A percentile compares a stretch with the other conserved stretches of the same genome.
phyloP scores from a whole-genome alignment of 2,113 vertebrate species.

The Haemorhous mexicanus region DNA sequence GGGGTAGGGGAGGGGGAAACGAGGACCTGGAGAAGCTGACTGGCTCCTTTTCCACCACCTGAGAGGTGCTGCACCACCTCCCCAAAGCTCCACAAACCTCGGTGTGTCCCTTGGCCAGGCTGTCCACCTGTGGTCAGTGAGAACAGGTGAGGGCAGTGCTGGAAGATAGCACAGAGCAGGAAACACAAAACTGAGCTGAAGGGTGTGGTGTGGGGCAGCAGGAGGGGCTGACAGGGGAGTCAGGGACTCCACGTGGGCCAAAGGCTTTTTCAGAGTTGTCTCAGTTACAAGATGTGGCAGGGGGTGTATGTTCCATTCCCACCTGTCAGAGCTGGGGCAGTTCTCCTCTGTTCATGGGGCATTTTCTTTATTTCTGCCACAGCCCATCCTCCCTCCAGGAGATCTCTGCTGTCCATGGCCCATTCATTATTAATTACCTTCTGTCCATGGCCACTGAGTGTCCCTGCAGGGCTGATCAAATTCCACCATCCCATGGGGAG shows the following conservation, averaged over 20 bases:
- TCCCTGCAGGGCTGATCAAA: no score
- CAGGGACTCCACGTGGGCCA: accelerated
- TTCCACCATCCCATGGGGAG: no score
- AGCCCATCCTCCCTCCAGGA: no score
- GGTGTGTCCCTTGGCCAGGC: no score
- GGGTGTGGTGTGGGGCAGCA: neutral
- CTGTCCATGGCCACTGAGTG: no score
- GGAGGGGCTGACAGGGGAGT: neutral
- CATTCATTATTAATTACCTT: no score
- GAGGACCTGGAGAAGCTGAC: neutral
- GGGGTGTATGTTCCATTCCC: neutral
- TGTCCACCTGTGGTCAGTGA: neutral
- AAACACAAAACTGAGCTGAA: neutral
- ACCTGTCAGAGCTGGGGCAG: neutral
- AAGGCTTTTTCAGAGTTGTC: neutral
- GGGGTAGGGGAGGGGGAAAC: neutral
- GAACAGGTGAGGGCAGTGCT: neutral
- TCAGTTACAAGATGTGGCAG: neutral
- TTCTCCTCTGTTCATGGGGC: neutral
- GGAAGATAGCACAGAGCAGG: neutral
- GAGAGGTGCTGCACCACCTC: neutral
- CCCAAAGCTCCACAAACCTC: neutral
- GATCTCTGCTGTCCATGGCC: no score
- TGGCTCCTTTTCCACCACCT: neutral
- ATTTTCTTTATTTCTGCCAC: no score